Percentiles rank a stretch among this genome's conserved stretches.
Evolutionary conservation across 2,113 vertebrate species (phyloP).

Genomic region (Aix galericulata): DNA sequence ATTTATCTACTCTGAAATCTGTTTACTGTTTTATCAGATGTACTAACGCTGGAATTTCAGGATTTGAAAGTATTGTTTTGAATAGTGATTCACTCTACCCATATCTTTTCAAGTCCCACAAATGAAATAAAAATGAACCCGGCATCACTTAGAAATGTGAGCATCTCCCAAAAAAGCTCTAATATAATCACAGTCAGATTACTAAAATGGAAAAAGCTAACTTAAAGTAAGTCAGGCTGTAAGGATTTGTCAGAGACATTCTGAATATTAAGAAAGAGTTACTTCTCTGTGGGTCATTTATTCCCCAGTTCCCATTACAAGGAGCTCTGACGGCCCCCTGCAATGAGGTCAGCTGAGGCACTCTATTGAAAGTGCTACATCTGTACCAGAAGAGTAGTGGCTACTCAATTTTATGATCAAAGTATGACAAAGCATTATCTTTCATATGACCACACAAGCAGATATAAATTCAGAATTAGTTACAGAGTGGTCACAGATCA

Average conservation of each 20-base stretch:
- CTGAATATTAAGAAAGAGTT: neutral
- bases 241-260: neutral
- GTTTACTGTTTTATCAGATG: neutral
- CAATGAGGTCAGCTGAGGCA: fast-evolving
- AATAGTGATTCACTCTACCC: neutral
- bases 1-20: neutral
- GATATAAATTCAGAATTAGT: neutral
- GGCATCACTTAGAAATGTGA: neutral
- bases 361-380: neutral
- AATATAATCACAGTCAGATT: neutral
- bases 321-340: neutral
- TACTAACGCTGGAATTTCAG: neutral
- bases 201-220: neutral
- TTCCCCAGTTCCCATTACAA: neutral
- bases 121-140: neutral
- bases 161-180: neutral
- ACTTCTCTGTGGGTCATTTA: neutral
- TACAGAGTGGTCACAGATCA: neutral
- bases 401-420: neutral
- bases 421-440: neutral
- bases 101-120: neutral
- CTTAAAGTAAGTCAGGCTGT: neutral
- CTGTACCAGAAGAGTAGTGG: neutral
- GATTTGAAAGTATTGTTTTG: neutral
- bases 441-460: neutral